Base-by-base conservation (phyloP, 2,113 vertebrate genomes). In the Manacus vitellinus region DNA sequence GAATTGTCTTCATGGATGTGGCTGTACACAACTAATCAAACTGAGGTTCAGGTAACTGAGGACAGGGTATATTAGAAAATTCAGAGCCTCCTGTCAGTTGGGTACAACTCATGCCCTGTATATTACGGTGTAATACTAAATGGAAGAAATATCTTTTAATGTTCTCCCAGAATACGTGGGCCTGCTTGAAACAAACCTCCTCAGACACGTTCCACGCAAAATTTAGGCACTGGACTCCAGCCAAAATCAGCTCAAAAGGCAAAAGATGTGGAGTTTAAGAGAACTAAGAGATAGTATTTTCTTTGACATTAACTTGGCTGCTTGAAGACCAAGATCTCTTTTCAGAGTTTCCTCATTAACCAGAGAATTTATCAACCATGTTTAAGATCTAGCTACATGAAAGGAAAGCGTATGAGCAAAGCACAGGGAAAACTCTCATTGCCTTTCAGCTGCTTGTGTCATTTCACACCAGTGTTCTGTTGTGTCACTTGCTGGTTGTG, bases 81-180 rank as follows among this genome's bases (percentile, higher is more conserved):
- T 61, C 23, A 54, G 37, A n/a, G 10, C 59, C 43, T 68, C 16
- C 3, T 49, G 20, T 54, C 22, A 54, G 8, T 13, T 79, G 33
- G 14, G 2, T 88, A 14, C 12, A 43, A 21, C 8, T 46, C 12
- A 2, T 71, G n/a, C 6, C 14, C 10, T 49, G 2, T 73, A 10
- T 54, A 80, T 88, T 28, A 44, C 37, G 17, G 10, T 16, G 4
- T 23, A 79, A 55, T 55, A 14, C 15, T 63, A 30, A 67, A 5
- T 63, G 30, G 24, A 83, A 70, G 6, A 3, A 67, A 6, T 25
- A 44, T 30, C 7, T 84, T 80, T 41, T 24, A 46, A 41, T 20
- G 2, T 83, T 76, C 17, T 76, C 2, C 1, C 43, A 67, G 37
- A 89, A 54, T 30, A 51, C 5, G 4, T 1, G 0, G 8, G 4